phyloP scores from a whole-genome alignment of 2,797 vertebrate species.

The Lacerta viridis region DNA sequence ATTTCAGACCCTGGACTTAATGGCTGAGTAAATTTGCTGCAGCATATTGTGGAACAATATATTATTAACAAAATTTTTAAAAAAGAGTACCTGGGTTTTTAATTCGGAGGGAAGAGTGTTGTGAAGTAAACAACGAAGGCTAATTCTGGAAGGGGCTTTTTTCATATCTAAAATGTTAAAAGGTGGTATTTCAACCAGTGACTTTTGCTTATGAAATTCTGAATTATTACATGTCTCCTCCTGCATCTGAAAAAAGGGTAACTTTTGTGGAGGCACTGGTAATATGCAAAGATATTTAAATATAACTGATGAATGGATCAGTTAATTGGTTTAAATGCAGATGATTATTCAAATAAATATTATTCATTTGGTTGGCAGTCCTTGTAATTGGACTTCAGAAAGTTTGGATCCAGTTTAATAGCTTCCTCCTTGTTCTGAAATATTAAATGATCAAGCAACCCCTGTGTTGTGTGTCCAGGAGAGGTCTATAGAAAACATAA shows the following conservation, averaged over 20 bases:
- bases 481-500: conserved; percentile 43
- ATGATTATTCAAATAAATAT: not conserved
- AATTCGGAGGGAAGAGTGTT: no score
- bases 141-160: no score
- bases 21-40: not conserved
- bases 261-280: conserved; percentile 9
- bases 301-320: not conserved
- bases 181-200: not conserved
- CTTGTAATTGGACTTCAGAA: not conserved
- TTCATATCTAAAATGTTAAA: no score
- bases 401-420: not conserved
- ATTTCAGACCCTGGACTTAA: no score
- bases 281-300: conserved; percentile 37
- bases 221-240: not conserved
- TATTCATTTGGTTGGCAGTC: conserved; percentile 4
- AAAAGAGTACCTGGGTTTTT: no score
- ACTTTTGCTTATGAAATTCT: conserved; percentile 43
- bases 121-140: no score
- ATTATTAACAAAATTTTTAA: no score
- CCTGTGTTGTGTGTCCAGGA: conserved; percentile 8
- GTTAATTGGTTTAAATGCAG: conserved; percentile 13
- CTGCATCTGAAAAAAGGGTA: not conserved
- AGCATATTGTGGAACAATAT: not conserved
- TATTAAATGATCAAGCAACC: conserved; percentile 44
- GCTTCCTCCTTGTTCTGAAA: conserved; percentile 2